phyloP scores from a whole-genome alignment of 1,140 invertebrate species.

The Ceratosolen fusciceps region DNA sequence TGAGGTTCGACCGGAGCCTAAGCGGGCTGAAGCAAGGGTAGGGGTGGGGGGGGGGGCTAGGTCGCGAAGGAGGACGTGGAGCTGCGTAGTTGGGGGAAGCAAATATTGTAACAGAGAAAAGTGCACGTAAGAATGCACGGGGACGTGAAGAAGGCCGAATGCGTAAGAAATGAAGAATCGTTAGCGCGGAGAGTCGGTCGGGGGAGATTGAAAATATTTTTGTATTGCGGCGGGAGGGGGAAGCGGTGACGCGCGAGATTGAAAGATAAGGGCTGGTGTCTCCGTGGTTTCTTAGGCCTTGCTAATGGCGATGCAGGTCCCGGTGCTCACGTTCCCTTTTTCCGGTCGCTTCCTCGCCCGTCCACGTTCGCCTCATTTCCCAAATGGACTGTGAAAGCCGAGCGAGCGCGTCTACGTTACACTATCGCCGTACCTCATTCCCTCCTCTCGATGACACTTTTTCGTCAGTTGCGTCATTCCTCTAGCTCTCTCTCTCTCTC shows the following conservation, averaged over 20 bases:
- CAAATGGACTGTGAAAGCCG: not conserved
- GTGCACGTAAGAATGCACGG: not conserved
- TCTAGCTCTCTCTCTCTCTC: not conserved
- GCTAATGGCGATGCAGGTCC: constrained; percentile 5
- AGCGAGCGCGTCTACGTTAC: not conserved
- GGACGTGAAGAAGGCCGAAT: not conserved
- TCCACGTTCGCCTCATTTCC: not conserved
- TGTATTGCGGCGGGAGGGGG: not conserved
- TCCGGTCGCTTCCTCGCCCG: not conserved
- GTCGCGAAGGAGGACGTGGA: not conserved
- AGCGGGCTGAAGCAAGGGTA: not conserved
- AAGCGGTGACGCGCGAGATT: constrained; percentile 25
- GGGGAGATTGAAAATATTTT: not conserved
- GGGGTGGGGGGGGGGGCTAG: not conserved
- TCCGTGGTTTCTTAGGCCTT: constrained; percentile 5
- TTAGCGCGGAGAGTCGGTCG: not conserved
- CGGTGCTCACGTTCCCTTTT: not conserved
- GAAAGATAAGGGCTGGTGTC: constrained; percentile 33
- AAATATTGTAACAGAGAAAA: constrained; percentile 1
- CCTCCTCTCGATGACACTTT: constrained; percentile 42
- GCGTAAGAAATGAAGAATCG: not conserved
- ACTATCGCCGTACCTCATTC: constrained; percentile 19
- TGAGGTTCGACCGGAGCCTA: too few relatives aligned
- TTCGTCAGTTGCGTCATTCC: constrained; percentile 31
- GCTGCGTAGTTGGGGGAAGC: not conserved